A percentile compares a stretch with the other conserved stretches of the same genome.
Conservation (phyloP, 2,888 invertebrate species). For the Ophion obscuratus region DNA sequence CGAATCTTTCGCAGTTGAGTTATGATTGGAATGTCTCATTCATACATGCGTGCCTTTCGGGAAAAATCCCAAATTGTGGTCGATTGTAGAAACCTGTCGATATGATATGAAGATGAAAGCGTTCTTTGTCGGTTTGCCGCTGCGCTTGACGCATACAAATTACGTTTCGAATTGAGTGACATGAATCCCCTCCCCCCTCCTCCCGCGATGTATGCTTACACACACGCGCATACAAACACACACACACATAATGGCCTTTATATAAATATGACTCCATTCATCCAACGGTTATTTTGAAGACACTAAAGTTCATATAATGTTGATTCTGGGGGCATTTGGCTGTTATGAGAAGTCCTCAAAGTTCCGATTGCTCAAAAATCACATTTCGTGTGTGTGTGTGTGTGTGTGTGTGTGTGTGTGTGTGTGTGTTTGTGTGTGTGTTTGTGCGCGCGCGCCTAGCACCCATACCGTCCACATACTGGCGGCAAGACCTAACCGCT, state of each 20-base stretch:
- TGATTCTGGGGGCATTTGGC: no score
- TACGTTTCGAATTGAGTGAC: conserved; percentile 7
- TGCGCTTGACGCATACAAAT: conserved; percentile 41
- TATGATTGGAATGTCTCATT: conserved; percentile 28
- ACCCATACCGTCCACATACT: background rate
- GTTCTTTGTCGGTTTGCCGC: conserved; percentile 38
- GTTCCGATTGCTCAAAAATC: background rate
- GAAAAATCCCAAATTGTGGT: conserved; percentile 33
- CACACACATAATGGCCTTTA: background rate
- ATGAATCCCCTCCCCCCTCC: background rate
- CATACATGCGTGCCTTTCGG: conserved; percentile 32
- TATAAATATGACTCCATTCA: background rate
- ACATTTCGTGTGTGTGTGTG: background rate
- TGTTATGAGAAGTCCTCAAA: background rate
- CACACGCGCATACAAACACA: no score
- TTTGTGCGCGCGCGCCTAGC: background rate
- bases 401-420: no score
- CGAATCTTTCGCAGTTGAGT: conserved; percentile 14
- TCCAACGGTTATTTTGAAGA: background rate
- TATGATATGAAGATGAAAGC: conserved; percentile 18
- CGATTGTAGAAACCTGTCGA: conserved; percentile 17
- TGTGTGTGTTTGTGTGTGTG: no score
- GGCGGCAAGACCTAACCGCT: background rate
- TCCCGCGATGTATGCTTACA: background rate
- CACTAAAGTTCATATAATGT: background rate